These are phyloP conservation scores for Xestia sexstrigata DNA, from an alignment of 2,888 invertebrate genomes.

Conservation along the genomic window DNA sequence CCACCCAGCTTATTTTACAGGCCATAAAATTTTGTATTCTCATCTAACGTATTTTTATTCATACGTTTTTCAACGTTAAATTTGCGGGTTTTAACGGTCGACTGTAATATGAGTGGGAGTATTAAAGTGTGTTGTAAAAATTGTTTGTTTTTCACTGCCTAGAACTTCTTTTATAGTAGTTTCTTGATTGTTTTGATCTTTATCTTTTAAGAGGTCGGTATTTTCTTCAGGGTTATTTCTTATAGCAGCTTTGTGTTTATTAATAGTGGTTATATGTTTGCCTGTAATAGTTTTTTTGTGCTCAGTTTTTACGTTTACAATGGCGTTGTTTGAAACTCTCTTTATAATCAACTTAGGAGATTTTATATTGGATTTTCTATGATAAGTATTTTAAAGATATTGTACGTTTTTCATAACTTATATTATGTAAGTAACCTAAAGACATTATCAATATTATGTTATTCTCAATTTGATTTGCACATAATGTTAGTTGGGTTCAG, in stretches of 20 bases:
- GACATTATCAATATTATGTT: constrained; percentile 8
- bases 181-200: constrained; percentile 40
- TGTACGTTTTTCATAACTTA: background rate
- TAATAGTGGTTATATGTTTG: background rate
- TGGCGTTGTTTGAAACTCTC: background rate
- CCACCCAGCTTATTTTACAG: constrained; percentile 67
- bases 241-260: background rate
- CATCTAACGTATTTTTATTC: constrained; percentile 70
- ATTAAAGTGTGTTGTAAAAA: constrained; percentile 57
- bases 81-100: constrained; percentile 67
- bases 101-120: constrained; percentile 51
- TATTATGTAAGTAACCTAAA: background rate
- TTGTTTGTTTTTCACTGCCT: constrained; percentile 54
- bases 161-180: constrained; percentile 49
- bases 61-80: constrained; percentile 67
- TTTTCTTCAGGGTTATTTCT: constrained; percentile 24
- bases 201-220: constrained; percentile 3
- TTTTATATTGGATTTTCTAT: background rate
- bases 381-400: background rate
- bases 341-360: background rate
- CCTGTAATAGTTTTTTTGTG: background rate
- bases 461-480: constrained; percentile 21
- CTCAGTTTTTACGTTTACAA: background rate
- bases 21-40: constrained; percentile 71
- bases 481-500: constrained; percentile 9